A percentile compares a stretch with the other conserved stretches of the same genome.
Conservation (phyloP, 2,888 invertebrate genomes). For the Leucophora obtusa region DNA sequence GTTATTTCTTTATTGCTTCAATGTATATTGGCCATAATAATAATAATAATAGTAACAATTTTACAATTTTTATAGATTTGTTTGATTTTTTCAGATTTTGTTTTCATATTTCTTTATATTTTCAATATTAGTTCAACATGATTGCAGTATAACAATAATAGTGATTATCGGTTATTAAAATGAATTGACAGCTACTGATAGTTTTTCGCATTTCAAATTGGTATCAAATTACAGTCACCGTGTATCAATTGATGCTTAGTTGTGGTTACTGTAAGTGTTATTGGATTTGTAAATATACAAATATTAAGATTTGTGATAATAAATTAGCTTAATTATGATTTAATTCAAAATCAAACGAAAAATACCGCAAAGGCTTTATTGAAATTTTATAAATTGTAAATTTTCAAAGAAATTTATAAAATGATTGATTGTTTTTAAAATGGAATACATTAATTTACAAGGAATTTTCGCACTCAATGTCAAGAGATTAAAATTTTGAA, state of each 20-base stretch:
- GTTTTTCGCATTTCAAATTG: conserved; percentile 7
- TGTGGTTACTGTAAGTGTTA: neutral
- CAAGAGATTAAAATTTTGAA: too few species aligned
- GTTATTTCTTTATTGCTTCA: neutral
- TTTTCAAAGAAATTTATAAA: too few species aligned
- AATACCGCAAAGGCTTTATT: neutral
- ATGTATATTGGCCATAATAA: neutral
- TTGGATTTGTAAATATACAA: neutral
- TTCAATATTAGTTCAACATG: neutral
- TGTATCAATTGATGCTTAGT: neutral
- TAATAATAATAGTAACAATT: neutral
- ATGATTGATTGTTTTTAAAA: too few species aligned
- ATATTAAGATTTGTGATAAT: neutral
- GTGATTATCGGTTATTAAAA: conserved; percentile 31
- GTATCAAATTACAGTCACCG: neutral
- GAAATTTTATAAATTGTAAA: neutral
- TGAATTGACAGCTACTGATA: conserved; percentile 37
- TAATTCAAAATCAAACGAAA: neutral
- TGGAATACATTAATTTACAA: too few species aligned
- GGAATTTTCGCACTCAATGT: too few species aligned
- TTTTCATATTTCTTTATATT: neutral
- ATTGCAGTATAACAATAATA: conserved; percentile 8
- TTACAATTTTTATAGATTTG: neutral
- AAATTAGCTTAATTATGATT: neutral
- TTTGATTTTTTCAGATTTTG: neutral